Conservation (phyloP, 1,140 invertebrate species). For the Meteorus sp. region DNA sequence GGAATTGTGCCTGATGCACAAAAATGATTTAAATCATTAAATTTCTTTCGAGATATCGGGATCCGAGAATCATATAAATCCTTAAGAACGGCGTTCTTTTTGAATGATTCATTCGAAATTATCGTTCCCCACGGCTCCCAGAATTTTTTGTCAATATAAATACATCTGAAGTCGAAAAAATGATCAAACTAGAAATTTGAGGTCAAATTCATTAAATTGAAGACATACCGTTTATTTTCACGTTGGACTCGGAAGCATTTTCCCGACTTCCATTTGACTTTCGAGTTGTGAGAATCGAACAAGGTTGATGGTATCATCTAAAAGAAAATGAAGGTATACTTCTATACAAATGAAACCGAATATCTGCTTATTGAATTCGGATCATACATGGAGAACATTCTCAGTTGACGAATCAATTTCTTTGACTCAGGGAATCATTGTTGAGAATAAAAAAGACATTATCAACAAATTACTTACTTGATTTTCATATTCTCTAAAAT, state of each 20-base stretch:
- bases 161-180: too few species aligned
- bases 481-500: too few species aligned
- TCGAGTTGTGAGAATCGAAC: not conserved
- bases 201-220: not conserved
- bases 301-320: slow-evolving; percentile 5
- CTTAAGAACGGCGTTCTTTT: too few species aligned
- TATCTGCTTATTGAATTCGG: not conserved
- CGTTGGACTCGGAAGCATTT: not conserved
- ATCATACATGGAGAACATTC: not conserved
- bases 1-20: too few species aligned
- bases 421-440: too few species aligned
- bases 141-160: not conserved
- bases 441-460: too few species aligned
- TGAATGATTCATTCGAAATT: not conserved
- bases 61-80: not conserved
- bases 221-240: not conserved
- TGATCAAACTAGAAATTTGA: not conserved
- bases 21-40: too few species aligned
- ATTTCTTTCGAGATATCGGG: not conserved
- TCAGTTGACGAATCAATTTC: not conserved
- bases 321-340: not conserved
- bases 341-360: not conserved
- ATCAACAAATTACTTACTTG: too few species aligned
- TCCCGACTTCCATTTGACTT: slow-evolving; percentile 1
- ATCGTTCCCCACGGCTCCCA: not conserved